Base-by-base conservation (phyloP, 1,140 invertebrate genomes). In the Brachionus manjavacas region DNA sequence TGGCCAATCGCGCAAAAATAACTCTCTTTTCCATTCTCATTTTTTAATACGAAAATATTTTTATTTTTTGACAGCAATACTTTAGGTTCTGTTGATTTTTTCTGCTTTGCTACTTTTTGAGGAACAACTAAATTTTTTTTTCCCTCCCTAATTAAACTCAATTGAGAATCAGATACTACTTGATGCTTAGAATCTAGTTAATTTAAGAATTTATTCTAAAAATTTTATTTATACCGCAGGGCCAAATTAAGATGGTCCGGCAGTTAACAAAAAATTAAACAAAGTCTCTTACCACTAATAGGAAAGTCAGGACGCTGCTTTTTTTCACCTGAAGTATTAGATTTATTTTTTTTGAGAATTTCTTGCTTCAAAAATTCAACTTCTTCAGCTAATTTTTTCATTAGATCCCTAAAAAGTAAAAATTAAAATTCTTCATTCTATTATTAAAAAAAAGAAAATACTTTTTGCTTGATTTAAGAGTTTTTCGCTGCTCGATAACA, bases 341-440 rank as follows among this genome's bases (percentile, higher is more conserved):
- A 49, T 25, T 49, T 46, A 35, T 46, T 46, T 49, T 76, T 76
- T 49, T 76, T 76, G 7, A 76, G 43, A 49, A 76, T 76, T 76
- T 76, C 72, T 49, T 76, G 72, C 20, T 76, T 76, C 41, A 76
- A 49, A 76, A 49, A 76, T 25, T 76, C 72, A 14, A 76, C 72
- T 25, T 76, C 72, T 76, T 76, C 41, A 14, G 72, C 43, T 4
- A 76, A 49, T 52, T 76, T 76, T 76, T 76, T 31, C 72, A 76
- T 76, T 25, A 76, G 49, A 49, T 76, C 72, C 16, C 72, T 76
- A 14, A 49, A 49, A 49, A 76, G 12, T 74, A 23, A 74, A 41
- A 60, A 60, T 60, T 49, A 0, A 55, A 23, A 20, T 3, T 60
- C 3, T 60, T 35, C 16, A 9, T 39, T 66, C 1, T 0, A 25